Conservation (phyloP, 2,888 invertebrate species). For the Ennomos quercinarius region DNA sequence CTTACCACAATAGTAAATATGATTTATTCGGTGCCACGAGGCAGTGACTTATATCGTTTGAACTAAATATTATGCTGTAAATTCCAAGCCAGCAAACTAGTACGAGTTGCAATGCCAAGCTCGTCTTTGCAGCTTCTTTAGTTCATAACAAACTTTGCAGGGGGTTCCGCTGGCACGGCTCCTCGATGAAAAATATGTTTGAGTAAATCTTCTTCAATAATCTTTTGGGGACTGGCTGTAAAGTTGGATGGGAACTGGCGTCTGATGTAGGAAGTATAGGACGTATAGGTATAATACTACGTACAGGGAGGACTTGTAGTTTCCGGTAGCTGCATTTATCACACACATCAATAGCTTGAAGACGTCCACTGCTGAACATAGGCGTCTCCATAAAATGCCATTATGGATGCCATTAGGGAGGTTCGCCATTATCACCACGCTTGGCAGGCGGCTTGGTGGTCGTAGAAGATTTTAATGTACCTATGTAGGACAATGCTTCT, state of each 20-base stretch:
- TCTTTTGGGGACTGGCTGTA: conserved; percentile 12
- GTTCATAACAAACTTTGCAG: conserved; percentile 55
- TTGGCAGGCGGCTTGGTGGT: too few relatives aligned
- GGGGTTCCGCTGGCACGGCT: conserved; percentile 44
- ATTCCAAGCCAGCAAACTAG: conserved; percentile 27
- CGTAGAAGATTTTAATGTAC: too few relatives aligned
- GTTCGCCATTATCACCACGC: too few relatives aligned
- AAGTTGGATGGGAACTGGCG: conserved; percentile 23
- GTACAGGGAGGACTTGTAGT: too few relatives aligned
- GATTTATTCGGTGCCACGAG: background rate
- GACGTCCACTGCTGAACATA: too few relatives aligned
- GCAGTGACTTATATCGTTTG: background rate
- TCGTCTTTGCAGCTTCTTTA: conserved; percentile 46
- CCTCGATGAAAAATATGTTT: conserved; percentile 44
- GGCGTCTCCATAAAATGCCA: too few relatives aligned
- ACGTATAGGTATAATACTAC: too few relatives aligned
- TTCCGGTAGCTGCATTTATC: too few relatives aligned
- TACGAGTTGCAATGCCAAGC: conserved; percentile 29
- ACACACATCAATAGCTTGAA: too few relatives aligned
- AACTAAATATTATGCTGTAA: background rate
- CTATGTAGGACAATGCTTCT: too few relatives aligned
- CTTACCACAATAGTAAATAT: too few relatives aligned
- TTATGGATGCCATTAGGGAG: too few relatives aligned
- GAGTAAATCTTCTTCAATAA: conserved; percentile 30
- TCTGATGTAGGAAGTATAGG: background rate